Percentiles rank a stretch among this genome's conserved stretches.
These are phyloP conservation scores for Salarias fasciatus DNA, from an alignment of 2,797 vertebrate genomes.

Conservation along the genomic window DNA sequence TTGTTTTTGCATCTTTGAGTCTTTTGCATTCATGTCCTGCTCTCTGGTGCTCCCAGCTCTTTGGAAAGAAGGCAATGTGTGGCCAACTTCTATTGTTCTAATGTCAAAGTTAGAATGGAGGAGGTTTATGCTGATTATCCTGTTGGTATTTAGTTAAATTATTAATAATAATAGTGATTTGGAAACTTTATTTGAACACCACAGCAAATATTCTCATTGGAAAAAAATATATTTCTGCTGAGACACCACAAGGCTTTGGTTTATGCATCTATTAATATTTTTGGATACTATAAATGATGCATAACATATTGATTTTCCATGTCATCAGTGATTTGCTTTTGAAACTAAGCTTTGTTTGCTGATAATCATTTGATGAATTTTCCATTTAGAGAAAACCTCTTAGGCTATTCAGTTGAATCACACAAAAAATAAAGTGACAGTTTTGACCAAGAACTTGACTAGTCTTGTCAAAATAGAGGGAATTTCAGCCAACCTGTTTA, in stretches of 20 bases:
- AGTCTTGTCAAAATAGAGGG: too few relatives aligned
- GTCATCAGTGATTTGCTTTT: neutral
- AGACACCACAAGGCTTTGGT: constrained; percentile 1
- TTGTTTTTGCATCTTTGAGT: constrained; percentile 70
- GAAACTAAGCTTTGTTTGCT: neutral
- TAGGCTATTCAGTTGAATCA: too few relatives aligned
- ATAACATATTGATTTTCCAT: neutral
- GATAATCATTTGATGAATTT: neutral
- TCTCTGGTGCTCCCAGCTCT: constrained; percentile 66
- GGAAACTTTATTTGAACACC: constrained; percentile 32
- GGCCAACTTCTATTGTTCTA: constrained; percentile 72
- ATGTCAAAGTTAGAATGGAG: constrained; percentile 73
- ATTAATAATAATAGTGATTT: constrained; percentile 64
- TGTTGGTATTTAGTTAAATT: constrained; percentile 64
- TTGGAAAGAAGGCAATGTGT: constrained; percentile 55
- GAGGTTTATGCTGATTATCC: constrained; percentile 60
- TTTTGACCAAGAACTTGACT: neutral
- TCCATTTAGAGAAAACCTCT: too few relatives aligned
- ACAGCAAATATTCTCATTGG: constrained; percentile 16
- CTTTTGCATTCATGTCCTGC: constrained; percentile 76
- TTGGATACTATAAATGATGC: neutral
- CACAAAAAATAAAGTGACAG: too few relatives aligned
- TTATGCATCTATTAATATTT: constrained; percentile 9
- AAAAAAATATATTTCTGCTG: constrained; percentile 4
- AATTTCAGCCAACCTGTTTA: too few relatives aligned